Evolutionary conservation across 1,140 invertebrate genomes (phyloP).

Genomic region (Drosophila neocordata): DNA sequence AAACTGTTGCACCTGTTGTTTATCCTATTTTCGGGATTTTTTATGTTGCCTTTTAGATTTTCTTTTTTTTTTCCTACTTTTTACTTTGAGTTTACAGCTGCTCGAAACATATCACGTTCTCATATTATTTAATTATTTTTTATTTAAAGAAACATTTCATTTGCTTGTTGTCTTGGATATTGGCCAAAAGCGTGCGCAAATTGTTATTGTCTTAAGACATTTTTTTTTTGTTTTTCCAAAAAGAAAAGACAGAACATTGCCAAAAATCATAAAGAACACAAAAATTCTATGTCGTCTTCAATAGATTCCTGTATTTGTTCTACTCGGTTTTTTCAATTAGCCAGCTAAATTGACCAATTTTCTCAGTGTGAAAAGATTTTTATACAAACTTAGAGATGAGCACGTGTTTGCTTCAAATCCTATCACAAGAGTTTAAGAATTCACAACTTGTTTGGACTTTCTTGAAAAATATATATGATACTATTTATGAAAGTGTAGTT

Average conservation of each 20-base stretch:
- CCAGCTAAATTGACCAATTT: conserved; percentile 7
- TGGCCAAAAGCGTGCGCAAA: conserved; percentile 77
- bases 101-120: conserved; percentile 39
- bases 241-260: conserved; percentile 17
- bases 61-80: neutral
- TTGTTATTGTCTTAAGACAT: conserved; percentile 61
- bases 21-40: conserved; percentile 11
- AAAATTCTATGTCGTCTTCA: conserved; percentile 31
- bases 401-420: no score
- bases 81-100: conserved; percentile 7
- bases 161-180: conserved; percentile 43
- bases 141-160: conserved; percentile 8
- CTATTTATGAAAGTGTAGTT: no score
- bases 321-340: conserved; percentile 60
- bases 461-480: no score
- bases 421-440: no score
- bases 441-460: no score
- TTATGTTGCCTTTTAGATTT: neutral
- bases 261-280: neutral
- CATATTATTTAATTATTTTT: conserved; percentile 36
- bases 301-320: conserved; percentile 43
- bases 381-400: neutral
- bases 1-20: conserved; percentile 48
- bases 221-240: conserved; percentile 70
- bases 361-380: neutral